A percentile compares a stretch with the other conserved stretches of the same genome.
Conservation (phyloP, 2,888 invertebrate genomes). For the Eledone cirrhosa region DNA sequence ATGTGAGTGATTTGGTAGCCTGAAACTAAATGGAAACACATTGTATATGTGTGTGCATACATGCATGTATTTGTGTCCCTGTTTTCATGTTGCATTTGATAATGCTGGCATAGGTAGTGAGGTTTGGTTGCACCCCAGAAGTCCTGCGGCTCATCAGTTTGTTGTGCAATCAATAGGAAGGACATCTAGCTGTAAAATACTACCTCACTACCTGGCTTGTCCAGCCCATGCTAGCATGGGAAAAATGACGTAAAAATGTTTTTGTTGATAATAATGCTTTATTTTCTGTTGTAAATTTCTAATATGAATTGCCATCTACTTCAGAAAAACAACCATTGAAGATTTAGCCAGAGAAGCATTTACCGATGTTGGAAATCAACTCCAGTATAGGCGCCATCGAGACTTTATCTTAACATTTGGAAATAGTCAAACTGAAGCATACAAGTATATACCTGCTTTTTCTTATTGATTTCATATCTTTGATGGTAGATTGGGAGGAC, state of each 20-base stretch:
- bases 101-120: too few species aligned
- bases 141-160: too few species aligned
- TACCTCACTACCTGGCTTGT: neutral
- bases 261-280: neutral
- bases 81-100: too few species aligned
- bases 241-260: neutral
- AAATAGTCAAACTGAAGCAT: constrained; percentile 44
- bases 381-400: constrained; percentile 75
- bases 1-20: too few species aligned
- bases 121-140: too few species aligned
- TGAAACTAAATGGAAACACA: too few species aligned
- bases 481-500: too few species aligned
- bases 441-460: constrained; percentile 33
- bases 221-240: neutral
- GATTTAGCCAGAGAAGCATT: constrained; percentile 74
- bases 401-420: constrained; percentile 68
- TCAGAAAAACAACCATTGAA: constrained; percentile 51
- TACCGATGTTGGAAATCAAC: constrained; percentile 74
- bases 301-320: constrained; percentile 33
- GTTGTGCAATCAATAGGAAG: too few species aligned
- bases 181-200: too few species aligned
- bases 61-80: too few species aligned
- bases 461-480: too few species aligned
- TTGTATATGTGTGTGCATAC: too few species aligned
- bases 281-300: neutral